Percentiles rank a stretch among this genome's conserved stretches.
Evolutionary conservation across 2,113 vertebrate genomes (phyloP).

Genomic region (Megaceryle torquata): DNA sequence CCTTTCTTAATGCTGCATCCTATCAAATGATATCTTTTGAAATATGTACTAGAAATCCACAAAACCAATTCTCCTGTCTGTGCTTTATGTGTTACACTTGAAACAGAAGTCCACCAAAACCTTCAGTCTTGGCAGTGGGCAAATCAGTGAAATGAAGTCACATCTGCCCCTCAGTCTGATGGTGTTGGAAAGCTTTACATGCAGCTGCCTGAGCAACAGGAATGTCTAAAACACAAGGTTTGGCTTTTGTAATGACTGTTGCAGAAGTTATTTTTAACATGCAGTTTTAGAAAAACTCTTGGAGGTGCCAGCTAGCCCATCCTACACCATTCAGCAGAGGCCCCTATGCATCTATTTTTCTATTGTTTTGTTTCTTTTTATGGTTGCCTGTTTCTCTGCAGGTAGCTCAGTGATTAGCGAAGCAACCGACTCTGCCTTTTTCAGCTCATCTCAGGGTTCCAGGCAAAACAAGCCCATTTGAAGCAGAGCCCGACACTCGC

Average conservation of each 20-base stretch:
- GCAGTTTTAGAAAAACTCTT: neutral
- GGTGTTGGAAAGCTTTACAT: fast-evolving
- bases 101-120: neutral
- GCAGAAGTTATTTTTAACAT: neutral
- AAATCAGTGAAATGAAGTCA: neutral
- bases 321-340: neutral
- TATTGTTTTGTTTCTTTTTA: slow-evolving; percentile 41
- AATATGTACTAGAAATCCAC: neutral
- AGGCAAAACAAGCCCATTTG: slow-evolving; percentile 61
- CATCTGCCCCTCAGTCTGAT: neutral
- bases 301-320: neutral
- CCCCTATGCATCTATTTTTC: neutral
- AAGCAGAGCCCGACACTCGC: neutral
- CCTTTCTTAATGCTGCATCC: neutral
- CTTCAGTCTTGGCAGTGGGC: neutral
- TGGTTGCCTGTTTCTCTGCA: slow-evolving; percentile 51
- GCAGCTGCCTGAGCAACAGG: neutral
- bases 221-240: fast-evolving
- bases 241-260: neutral
- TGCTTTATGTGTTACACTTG: neutral
- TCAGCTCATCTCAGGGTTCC: slow-evolving; percentile 52
- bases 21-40: neutral
- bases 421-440: slow-evolving; percentile 33
- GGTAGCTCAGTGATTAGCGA: slow-evolving; percentile 31
- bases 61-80: neutral